Evolutionary conservation across 2,888 invertebrate genomes (phyloP).

Genomic region (Clivina fossor): DNA sequence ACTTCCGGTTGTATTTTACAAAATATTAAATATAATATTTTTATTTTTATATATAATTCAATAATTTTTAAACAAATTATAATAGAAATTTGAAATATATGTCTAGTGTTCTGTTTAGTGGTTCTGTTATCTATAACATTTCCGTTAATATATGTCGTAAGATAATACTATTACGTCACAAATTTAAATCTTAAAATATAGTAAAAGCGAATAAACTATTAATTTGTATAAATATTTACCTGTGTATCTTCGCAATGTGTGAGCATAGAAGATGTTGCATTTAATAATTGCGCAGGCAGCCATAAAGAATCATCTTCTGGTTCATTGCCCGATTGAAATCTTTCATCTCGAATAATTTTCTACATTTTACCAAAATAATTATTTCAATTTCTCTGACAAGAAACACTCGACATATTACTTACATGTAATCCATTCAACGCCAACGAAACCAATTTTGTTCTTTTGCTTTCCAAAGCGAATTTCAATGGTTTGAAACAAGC

Average conservation of each 20-base stretch:
- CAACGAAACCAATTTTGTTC: constrained; percentile 79
- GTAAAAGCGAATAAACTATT: no score
- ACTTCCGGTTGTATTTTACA: no score
- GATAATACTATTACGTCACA: no score
- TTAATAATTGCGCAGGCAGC: constrained; percentile 88
- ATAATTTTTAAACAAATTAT: no score
- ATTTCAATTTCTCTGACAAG: constrained; percentile 12
- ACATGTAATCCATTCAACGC: constrained; percentile 90
- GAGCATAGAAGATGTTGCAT: constrained; percentile 78
- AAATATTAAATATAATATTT: no score
- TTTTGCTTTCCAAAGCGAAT: constrained; percentile 83
- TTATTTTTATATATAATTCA: no score
- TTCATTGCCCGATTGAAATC: constrained; percentile 87
- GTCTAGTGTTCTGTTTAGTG: no score
- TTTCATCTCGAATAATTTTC: constrained; percentile 88
- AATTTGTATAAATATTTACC: constrained; percentile 61
- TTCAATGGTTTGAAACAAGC: constrained; percentile 84
- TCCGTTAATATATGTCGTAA: no score
- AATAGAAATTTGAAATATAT: no score
- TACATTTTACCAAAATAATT: constrained; percentile 47
- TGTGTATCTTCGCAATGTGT: constrained; percentile 86
- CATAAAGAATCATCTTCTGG: constrained; percentile 90
- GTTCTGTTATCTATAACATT: no score
- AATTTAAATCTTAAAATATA: no score
- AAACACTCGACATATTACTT: constrained; percentile 49